These are phyloP conservation scores for Tiphia femorata DNA, from an alignment of 2,888 invertebrate genomes.

Conservation along the genomic window DNA sequence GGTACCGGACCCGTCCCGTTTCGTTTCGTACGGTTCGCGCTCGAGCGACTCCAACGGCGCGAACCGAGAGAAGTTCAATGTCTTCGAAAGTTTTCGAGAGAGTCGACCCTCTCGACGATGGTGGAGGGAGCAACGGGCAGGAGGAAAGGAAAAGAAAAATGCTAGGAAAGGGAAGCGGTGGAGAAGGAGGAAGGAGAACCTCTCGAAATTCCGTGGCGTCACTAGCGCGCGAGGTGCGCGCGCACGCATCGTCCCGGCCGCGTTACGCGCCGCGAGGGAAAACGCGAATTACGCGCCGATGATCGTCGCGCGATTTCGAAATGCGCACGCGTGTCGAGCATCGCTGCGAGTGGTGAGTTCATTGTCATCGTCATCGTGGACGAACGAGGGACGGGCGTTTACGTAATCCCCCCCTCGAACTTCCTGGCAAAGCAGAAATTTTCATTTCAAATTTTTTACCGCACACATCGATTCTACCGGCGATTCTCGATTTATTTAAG, in stretches of 20 bases:
- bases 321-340: slow-evolving; percentile 13
- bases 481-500: no score
- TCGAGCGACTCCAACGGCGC: no score
- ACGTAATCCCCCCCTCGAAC: background rate
- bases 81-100: slow-evolving; percentile 59
- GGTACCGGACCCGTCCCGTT: slow-evolving; percentile 23
- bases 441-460: no score
- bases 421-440: background rate
- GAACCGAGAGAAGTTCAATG: no score
- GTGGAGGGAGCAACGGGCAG: no score
- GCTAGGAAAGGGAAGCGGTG: background rate
- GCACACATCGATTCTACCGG: no score
- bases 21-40: slow-evolving; percentile 25
- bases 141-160: background rate
- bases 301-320: slow-evolving; percentile 46
- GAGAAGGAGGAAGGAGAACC: slow-evolving; percentile 12
- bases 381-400: slow-evolving; percentile 4
- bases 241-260: slow-evolving; percentile 22
- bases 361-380: slow-evolving; percentile 32
- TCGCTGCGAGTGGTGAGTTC: no score
- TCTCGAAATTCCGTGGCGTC: slow-evolving; percentile 56
- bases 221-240: slow-evolving; percentile 2
- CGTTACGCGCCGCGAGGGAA: slow-evolving; percentile 26
- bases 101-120: slow-evolving; percentile 25
- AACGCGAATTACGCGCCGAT: slow-evolving; percentile 45